Evolutionary conservation across 2,888 invertebrate genomes (phyloP), one percentile per base, ranked within the genome.

Genomic region (Metallyticus violacea): DNA sequence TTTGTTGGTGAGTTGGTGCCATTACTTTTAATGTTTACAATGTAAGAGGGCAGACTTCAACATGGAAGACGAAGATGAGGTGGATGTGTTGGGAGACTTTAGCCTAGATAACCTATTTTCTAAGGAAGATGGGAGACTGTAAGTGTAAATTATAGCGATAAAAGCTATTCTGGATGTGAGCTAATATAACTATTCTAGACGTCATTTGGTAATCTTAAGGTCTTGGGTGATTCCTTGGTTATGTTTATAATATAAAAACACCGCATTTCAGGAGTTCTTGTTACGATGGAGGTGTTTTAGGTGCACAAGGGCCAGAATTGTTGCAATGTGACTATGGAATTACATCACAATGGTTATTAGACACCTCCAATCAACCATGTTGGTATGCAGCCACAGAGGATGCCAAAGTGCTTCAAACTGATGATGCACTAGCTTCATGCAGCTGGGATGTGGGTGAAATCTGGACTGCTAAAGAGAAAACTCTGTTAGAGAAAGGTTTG

Each of bases 1-100:
- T n/a, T n/a, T n/a, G n/a, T n/a, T n/a, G n/a, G n/a, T n/a, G n/a
- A n/a, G n/a, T n/a, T n/a, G n/a, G n/a, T n/a, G n/a, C n/a, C n/a
- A n/a, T n/a, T n/a, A n/a, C n/a, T n/a, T n/a, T n/a, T n/a, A n/a
- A n/a, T 62, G 40, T 62, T 62, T 62, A 62, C 40, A 62, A 62
- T 62, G 40, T 1, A 62, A 15, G 9, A 1, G 7, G 15, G 9
- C 0, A 4, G 22, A 62, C 22, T 62, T 62, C 15, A 62, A 15
- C 15, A 95, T 95, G 95, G 95, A 94, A 89, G 95, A 95, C 89
- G 95, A 96, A 86, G 95, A 95, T 89, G 95, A 96, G 92, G 94
- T 96, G 90, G 96, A 96, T 92, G 92, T 96, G 90, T 92, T 96
- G 89, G 95, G 95, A 88, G 95, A 95, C 92, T 95, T 95, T 91